These are phyloP conservation scores for Pollenia angustigena DNA, from an alignment of 2,888 invertebrate genomes.

Conservation along the genomic window DNA sequence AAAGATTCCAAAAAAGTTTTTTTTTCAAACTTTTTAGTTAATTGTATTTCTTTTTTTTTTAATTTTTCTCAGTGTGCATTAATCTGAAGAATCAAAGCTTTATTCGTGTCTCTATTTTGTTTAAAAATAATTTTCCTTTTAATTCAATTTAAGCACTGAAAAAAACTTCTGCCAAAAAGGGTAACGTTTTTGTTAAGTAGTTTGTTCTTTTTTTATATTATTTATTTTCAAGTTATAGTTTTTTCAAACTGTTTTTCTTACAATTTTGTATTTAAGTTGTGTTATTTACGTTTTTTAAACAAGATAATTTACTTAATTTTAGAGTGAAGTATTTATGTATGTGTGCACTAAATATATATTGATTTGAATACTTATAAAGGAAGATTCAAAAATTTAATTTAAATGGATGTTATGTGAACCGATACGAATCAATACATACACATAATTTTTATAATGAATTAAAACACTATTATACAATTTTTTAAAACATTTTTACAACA, in stretches of 20 bases:
- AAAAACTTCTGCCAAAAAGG: conserved; percentile 75
- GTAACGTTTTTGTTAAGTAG: conserved; percentile 74
- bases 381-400: no score
- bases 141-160: conserved; percentile 70
- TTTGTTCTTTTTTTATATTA: conserved; percentile 1
- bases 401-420: no score
- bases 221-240: conserved; percentile 37
- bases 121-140: conserved; percentile 53
- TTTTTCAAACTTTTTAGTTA: conserved; percentile 45
- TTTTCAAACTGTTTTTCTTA: conserved; percentile 4
- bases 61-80: conserved; percentile 74
- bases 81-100: conserved; percentile 37
- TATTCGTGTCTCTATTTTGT: conserved; percentile 49
- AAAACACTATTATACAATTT: no score
- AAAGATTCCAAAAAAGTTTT: conserved; percentile 22
- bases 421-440: no score
- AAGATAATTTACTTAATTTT: background rate
- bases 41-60: conserved; percentile 39
- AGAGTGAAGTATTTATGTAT: background rate
- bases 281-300: background rate
- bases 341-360: background rate
- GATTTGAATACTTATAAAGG: background rate
- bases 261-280: conserved; percentile 4
- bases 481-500: no score
- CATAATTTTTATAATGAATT: no score